These are phyloP conservation scores for Ambastaia sidthimunki DNA, from an alignment of 2,797 vertebrate species.

Conservation along the genomic window DNA sequence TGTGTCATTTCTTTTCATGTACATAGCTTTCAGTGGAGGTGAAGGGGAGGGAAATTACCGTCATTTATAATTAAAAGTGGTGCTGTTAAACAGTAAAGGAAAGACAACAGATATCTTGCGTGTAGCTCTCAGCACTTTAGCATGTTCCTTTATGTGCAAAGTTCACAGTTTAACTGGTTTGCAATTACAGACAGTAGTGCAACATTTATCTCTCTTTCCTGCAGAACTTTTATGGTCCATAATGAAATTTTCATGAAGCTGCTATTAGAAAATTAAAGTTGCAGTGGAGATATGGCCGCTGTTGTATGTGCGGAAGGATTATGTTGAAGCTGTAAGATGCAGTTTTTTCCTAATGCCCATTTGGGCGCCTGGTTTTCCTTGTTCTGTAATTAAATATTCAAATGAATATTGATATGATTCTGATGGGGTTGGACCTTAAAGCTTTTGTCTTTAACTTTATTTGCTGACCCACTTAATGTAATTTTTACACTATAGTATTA, in stretches of 20 bases:
- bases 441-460: background rate
- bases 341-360: background rate
- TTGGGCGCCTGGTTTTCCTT: background rate
- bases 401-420: background rate
- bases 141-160: conserved; percentile 1
- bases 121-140: background rate
- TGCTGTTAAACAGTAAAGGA: conserved; percentile 4
- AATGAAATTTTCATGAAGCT: conserved; percentile 34
- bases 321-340: background rate
- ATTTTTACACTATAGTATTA: too few relatives aligned
- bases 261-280: background rate
- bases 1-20: background rate
- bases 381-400: background rate
- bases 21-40: conserved; percentile 8
- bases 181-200: conserved; percentile 10
- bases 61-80: conserved; percentile 31
- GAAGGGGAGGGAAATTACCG: conserved; percentile 11
- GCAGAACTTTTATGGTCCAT: conserved; percentile 20
- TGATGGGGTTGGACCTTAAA: background rate
- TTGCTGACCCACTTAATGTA: too few relatives aligned
- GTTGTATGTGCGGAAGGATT: background rate
- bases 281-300: background rate
- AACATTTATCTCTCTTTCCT: conserved; percentile 32
- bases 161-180: background rate
- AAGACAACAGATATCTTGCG: background rate